Conservation (phyloP, 2,888 invertebrate genomes). For the Melanargia galathea region DNA sequence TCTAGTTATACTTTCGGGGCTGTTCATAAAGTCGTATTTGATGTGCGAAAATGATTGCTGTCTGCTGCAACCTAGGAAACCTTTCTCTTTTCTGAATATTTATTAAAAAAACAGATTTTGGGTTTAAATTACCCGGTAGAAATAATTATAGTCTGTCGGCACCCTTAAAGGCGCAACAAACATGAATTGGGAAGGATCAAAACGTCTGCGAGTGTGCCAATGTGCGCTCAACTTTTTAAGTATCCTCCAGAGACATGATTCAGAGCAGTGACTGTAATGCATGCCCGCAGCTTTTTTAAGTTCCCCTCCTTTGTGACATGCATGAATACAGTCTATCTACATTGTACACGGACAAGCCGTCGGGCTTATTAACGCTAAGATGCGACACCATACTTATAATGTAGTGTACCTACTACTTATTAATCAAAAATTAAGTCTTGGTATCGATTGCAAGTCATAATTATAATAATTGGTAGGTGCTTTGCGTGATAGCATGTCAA, state of each 20-base stretch:
- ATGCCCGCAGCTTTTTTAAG: slow-evolving; percentile 36
- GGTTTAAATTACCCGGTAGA: neutral
- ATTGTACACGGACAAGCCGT: slow-evolving; percentile 18
- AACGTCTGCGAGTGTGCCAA: neutral
- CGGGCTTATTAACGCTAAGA: slow-evolving; percentile 10
- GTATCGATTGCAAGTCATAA: too few species aligned
- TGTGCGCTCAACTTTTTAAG: neutral
- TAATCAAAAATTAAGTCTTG: too few species aligned
- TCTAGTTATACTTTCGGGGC: neutral
- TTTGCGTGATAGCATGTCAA: too few species aligned
- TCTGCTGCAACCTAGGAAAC: neutral
- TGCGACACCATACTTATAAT: neutral
- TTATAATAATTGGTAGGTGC: too few species aligned
- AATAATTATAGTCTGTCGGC: neutral
- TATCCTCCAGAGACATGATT: slow-evolving; percentile 9
- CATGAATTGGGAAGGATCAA: neutral
- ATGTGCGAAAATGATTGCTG: neutral
- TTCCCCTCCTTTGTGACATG: slow-evolving; percentile 32
- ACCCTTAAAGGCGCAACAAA: neutral
- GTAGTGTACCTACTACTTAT: neutral
- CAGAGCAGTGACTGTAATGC: slow-evolving; percentile 27
- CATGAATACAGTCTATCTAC: slow-evolving; percentile 31
- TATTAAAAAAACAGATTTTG: too few species aligned
- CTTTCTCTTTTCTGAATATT: neutral
- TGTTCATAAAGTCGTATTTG: neutral